Percentiles rank a stretch among this genome's conserved stretches.
Evolutionary conservation across 2,797 vertebrate species (phyloP).

Genomic region (Yasuhikotakia modesta): DNA sequence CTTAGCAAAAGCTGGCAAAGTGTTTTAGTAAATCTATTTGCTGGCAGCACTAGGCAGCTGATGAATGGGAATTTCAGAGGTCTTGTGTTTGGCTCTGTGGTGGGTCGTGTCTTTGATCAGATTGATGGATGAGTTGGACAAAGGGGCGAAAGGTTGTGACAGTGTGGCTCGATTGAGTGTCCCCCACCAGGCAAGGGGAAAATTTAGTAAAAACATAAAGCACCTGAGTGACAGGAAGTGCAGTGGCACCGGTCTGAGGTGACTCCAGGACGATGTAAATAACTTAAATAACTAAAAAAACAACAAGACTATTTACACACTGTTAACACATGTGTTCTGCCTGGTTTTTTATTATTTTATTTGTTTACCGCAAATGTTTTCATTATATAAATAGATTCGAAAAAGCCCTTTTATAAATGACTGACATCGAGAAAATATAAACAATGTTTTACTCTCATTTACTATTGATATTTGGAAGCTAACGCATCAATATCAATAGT

Average conservation of each 20-base stretch:
- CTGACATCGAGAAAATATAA: background rate
- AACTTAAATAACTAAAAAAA: background rate
- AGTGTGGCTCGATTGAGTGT: slow-evolving; percentile 22
- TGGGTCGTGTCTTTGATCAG: slow-evolving; percentile 21
- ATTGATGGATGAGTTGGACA: slow-evolving; percentile 52
- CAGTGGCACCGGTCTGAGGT: slow-evolving; percentile 28
- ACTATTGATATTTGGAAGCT: background rate
- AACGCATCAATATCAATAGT: background rate
- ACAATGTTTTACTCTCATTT: background rate
- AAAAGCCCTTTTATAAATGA: background rate
- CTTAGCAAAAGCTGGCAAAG: slow-evolving; percentile 4
- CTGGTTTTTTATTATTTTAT: background rate
- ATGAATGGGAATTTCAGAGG: slow-evolving; percentile 33
- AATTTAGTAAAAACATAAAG: slow-evolving; percentile 48
- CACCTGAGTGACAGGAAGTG: slow-evolving; percentile 54
- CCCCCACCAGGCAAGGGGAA: slow-evolving; percentile 36
- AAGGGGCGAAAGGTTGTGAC: slow-evolving; percentile 38
- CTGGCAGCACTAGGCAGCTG: background rate
- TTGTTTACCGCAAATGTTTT: background rate
- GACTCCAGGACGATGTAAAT: slow-evolving; percentile 24
- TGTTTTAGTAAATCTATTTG: background rate
- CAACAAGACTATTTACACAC: background rate
- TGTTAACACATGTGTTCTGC: background rate
- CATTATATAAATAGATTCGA: background rate
- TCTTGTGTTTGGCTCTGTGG: slow-evolving; percentile 19